phyloP scores from a whole-genome alignment of 2,888 invertebrate species.

The Amphipyra tragopoginis region DNA sequence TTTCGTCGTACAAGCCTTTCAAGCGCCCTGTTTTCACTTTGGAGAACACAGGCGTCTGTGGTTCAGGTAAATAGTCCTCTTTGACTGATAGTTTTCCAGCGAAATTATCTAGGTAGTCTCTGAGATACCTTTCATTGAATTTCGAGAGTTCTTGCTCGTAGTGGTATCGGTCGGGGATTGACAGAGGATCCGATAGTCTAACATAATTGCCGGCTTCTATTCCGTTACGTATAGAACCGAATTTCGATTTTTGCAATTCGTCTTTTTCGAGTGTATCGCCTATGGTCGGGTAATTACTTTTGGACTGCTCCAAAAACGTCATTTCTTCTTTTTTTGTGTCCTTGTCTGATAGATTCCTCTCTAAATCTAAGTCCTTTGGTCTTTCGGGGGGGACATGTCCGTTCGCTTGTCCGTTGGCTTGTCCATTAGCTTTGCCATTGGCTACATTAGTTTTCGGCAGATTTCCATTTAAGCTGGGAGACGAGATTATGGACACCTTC shows the following conservation, averaged over 20 bases:
- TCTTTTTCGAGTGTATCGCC: conserved; percentile 73
- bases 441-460: conserved; percentile 19
- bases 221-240: conserved; percentile 83
- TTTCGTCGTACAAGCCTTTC: conserved; percentile 80
- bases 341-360: conserved; percentile 68
- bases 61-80: conserved; percentile 84
- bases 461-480: conserved; percentile 66
- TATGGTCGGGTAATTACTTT: conserved; percentile 73
- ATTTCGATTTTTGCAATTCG: conserved; percentile 81
- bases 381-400: conserved; percentile 72
- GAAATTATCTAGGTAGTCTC: conserved; percentile 80
- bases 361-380: conserved; percentile 80
- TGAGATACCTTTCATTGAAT: conserved; percentile 84
- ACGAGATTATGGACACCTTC: conserved; percentile 75
- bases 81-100: conserved; percentile 78
- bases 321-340: conserved; percentile 68
- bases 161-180: conserved; percentile 78
- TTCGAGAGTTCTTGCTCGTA: conserved; percentile 85
- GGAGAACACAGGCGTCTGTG: conserved; percentile 86
- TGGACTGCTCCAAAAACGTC: conserved; percentile 71
- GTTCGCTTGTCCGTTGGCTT: conserved; percentile 58
- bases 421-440: conserved; percentile 26
- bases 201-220: conserved; percentile 82
- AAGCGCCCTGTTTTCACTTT: conserved; percentile 82
- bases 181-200: conserved; percentile 80